A percentile compares a stretch with the other conserved stretches of the same genome.
Evolutionary conservation across 2,113 vertebrate genomes (phyloP).

Genomic region (Oncorhynchus masou): DNA sequence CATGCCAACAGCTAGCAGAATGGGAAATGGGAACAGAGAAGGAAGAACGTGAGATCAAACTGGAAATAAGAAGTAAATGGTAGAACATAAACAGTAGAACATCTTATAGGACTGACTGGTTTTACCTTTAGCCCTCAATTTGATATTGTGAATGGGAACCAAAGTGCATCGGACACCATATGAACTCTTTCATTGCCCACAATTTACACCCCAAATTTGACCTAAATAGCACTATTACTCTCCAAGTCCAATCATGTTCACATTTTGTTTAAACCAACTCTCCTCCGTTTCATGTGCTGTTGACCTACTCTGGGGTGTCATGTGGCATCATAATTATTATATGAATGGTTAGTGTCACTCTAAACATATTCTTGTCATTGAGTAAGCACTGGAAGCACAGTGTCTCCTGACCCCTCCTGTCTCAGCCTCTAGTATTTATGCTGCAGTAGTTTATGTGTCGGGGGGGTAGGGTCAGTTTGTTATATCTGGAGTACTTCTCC

Average conservation of each 20-base stretch:
- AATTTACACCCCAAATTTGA: no score
- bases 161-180: background rate
- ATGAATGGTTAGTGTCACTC: constrained; percentile 23
- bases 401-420: no score
- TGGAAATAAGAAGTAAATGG: background rate
- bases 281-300: constrained; percentile 9
- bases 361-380: constrained; percentile 29
- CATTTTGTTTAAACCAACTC: constrained; percentile 13
- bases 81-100: background rate
- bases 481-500: no score
- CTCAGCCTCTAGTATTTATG: no score
- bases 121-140: background rate
- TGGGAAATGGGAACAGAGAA: background rate
- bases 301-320: constrained; percentile 18
- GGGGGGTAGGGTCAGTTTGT: no score
- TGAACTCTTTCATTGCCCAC: no score
- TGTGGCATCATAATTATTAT: constrained; percentile 31
- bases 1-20: constrained; percentile 85
- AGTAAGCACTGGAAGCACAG: background rate
- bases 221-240: no score
- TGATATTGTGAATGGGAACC: background rate
- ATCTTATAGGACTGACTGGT: background rate
- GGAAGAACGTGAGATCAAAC: background rate
- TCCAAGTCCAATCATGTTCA: no score
- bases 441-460: no score